Evolutionary conservation across 1,140 invertebrate species (phyloP).

Genomic region (Protaetia brevitarsis): DNA sequence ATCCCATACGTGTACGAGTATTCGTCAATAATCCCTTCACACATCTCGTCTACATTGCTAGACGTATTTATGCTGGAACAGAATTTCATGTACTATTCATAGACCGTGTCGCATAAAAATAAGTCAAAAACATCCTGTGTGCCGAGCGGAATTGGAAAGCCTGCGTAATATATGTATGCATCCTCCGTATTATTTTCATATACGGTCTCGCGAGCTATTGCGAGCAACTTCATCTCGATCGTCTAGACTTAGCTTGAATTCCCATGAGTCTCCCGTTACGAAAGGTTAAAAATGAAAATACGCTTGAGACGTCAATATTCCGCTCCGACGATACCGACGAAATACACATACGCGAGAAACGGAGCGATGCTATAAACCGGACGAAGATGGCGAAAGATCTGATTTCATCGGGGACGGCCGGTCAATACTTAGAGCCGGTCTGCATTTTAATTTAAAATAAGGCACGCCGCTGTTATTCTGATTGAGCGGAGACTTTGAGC

Average conservation of each 20-base stretch:
- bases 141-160: neutral
- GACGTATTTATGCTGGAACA: too few relatives aligned
- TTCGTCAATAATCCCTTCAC: too few relatives aligned
- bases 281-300: constrained; percentile 15
- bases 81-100: too few relatives aligned
- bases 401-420: neutral
- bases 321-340: neutral
- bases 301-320: neutral
- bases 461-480: neutral
- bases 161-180: neutral
- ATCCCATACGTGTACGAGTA: too few relatives aligned
- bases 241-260: constrained; percentile 4
- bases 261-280: neutral
- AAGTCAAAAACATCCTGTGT: too few relatives aligned
- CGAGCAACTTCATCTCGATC: neutral
- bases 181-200: constrained; percentile 8
- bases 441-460: constrained; percentile 14
- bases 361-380: neutral
- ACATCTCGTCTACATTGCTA: too few relatives aligned
- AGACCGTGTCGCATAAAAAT: too few relatives aligned
- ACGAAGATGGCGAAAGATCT: neutral
- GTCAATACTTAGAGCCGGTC: neutral
- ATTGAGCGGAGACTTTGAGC: neutral
- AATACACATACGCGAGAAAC: neutral
- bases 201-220: neutral